These are phyloP conservation scores for Cylas formicarius DNA, from an alignment of 1,140 invertebrate genomes.

Conservation along the genomic window DNA sequence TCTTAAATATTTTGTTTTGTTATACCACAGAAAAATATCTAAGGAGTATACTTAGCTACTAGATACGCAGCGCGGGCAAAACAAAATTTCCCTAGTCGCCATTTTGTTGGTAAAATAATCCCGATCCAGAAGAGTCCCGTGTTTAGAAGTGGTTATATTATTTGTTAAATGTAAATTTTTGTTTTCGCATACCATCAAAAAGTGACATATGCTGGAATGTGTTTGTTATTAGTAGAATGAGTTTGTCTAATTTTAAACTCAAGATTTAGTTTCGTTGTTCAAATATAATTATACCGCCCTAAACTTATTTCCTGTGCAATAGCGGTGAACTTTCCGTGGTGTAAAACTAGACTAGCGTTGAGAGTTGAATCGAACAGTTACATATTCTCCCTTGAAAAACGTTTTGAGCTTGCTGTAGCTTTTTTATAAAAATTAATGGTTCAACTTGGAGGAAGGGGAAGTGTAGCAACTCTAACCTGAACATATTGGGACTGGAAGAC, in stretches of 20 bases:
- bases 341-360: too few species aligned
- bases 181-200: slow-evolving; percentile 6
- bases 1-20: not conserved
- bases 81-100: slow-evolving; percentile 7
- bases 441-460: too few species aligned
- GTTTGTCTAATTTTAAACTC: not conserved
- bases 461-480: too few species aligned
- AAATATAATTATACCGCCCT: slow-evolving; percentile 18
- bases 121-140: slow-evolving; percentile 9
- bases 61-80: not conserved
- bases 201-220: not conserved
- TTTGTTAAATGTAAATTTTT: slow-evolving; percentile 10
- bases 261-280: slow-evolving; percentile 9
- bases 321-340: too few species aligned
- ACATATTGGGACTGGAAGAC: too few species aligned
- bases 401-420: too few species aligned
- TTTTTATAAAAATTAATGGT: too few species aligned
- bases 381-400: too few species aligned
- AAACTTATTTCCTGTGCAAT: too few species aligned
- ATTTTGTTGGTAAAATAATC: slow-evolving; percentile 14
- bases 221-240: not conserved
- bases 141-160: slow-evolving; percentile 9
- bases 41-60: not conserved
- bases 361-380: too few species aligned
- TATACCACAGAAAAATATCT: not conserved